phyloP scores from a whole-genome alignment of 1,140 invertebrate species.

The Phymorhynchus buccinoides region DNA sequence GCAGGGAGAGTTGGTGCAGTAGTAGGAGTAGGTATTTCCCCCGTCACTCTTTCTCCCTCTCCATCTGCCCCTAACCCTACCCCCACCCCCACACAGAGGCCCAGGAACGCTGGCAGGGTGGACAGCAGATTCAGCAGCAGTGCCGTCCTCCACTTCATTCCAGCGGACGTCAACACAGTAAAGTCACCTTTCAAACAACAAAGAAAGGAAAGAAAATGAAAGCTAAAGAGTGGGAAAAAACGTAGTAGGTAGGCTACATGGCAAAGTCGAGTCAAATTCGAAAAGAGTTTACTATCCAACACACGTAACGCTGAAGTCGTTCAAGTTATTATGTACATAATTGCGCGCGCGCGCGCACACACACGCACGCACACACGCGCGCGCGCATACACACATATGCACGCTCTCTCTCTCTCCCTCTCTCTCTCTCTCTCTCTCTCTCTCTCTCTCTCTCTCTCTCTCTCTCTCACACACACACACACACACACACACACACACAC shows the following conservation, averaged over 20 bases:
- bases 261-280: too few relatives aligned
- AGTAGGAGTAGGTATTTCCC: too few relatives aligned
- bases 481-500: slow-evolving; percentile 8
- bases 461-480: background rate
- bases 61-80: too few relatives aligned
- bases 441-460: background rate
- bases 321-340: background rate
- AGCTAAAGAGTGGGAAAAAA: too few relatives aligned
- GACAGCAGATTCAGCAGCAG: slow-evolving; percentile 80
- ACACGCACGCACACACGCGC: background rate
- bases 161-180: slow-evolving; percentile 90
- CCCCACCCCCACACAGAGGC: slow-evolving; percentile 76
- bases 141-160: slow-evolving; percentile 79
- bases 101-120: slow-evolving; percentile 79
- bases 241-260: too few relatives aligned
- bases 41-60: too few relatives aligned
- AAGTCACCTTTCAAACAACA: slow-evolving; percentile 82
- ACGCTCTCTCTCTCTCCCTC: background rate
- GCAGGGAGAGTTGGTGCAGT: slow-evolving; percentile 46
- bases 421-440: background rate
- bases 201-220: background rate
- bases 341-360: background rate
- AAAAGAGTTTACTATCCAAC: too few relatives aligned
- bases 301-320: too few relatives aligned
- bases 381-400: background rate